Evolutionary conservation across 2,113 vertebrate genomes (phyloP), one percentile per base, ranked within the genome.

Genomic region (Cynocephalus volans): DNA sequence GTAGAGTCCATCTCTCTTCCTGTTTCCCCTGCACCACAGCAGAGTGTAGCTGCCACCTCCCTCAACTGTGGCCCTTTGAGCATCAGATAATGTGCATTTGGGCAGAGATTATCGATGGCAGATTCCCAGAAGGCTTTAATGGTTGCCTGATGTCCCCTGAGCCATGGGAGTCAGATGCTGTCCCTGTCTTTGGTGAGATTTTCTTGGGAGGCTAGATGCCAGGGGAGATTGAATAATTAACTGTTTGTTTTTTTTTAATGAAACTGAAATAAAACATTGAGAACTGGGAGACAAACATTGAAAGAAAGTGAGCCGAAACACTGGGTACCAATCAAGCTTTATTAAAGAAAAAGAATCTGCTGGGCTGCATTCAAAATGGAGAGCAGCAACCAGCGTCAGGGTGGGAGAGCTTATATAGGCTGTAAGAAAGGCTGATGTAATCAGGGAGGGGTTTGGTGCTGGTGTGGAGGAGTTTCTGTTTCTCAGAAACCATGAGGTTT

Each of bases 181-280:
- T 72, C 31, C 67, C 24, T 48, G 12, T 69, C 50, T 36, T 54
- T 76, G 28, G 41, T 41, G 41, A 41, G 41, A 41, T 41, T 41
- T 41, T 41, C 41, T 41, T 41, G 41, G 41, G 41, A 50, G 19
- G 18, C 52, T 52, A 73, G 31, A 83, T 54, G 50, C 50, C 14
- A 77, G 45, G 18, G 31, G 60, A 79, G 11, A 62, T 72, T 23
- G 41, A 58, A 31, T 54, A 73, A 64, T 93, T 85, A 69, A 54
- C 8, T 56, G 4, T 36, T 64, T 72, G 48, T 21, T 1, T 24
- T 48, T 92, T 26, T 52, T 67, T 56, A 33, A 45, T 77, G 26
- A 72, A 72, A 91, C 9, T 94, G 82, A 76, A 72, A 72, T 54
- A 79, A 88, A 73, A 73, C 5, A 54, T n/a, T 14, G 76, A 67